phyloP scores from a whole-genome alignment of 2,888 invertebrate species.

The Chromoteleia sp. region DNA sequence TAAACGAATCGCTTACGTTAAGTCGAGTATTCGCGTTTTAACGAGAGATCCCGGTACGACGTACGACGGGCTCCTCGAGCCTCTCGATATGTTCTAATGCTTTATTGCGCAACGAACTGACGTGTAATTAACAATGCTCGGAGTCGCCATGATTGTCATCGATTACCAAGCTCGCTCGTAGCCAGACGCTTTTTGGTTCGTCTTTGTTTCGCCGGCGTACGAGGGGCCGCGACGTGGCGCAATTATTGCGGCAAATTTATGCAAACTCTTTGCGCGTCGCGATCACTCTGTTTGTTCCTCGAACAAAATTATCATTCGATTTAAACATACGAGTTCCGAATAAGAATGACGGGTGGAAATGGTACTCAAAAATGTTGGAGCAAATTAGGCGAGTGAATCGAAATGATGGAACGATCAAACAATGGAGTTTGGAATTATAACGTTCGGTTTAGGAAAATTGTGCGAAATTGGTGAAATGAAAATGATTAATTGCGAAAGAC shows the following conservation, averaged over 20 bases:
- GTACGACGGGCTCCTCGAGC: slow-evolving; percentile 66
- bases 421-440: no score
- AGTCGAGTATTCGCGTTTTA: slow-evolving; percentile 82
- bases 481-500: no score
- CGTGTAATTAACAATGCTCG: slow-evolving; percentile 68
- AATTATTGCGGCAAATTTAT: background rate
- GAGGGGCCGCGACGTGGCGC: background rate
- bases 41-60: slow-evolving; percentile 76
- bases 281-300: no score
- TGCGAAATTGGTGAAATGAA: no score
- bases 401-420: no score
- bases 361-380: no score
- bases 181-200: slow-evolving; percentile 36
- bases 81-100: slow-evolving; percentile 75
- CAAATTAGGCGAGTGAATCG: no score
- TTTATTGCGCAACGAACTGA: slow-evolving; percentile 69
- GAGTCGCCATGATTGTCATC: slow-evolving; percentile 49
- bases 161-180: slow-evolving; percentile 34
- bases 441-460: no score
- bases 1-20: slow-evolving; percentile 78
- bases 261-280: no score
- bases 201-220: slow-evolving; percentile 5
- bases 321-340: no score
- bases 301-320: no score
- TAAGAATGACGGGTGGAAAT: no score